Evolutionary conservation across 2,113 vertebrate species (phyloP), one percentile per base, ranked within the genome.

Genomic region (Colistium nudipinnis): DNA sequence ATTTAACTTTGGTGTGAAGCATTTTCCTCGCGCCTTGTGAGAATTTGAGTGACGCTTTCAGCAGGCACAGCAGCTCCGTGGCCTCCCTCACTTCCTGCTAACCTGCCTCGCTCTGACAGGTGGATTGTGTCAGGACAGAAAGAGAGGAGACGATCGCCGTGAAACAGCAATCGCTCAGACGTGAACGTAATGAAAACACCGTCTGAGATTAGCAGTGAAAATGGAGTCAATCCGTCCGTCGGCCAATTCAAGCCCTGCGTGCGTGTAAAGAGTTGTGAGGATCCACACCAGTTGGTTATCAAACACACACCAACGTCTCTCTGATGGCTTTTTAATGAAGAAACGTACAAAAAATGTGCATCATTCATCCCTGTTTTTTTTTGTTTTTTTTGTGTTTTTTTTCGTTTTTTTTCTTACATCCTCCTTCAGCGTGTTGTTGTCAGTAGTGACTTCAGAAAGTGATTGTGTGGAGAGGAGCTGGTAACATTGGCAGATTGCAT

Each of bases 271-370:
- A 27, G 30, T 52, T 36, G 28, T 55, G 56, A 51, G 49, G 45
- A 70, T 38, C 45, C 3, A 49, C 62, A 73, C 76, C 77, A 72
- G 81, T 68, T 82, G 76, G 77, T 79, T 71, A 14, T 72, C 68
- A 66, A 57, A 66, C 44, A 28, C 51, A 53, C 43, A 12, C 51
- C 44, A 13, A 17, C 17, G 2, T 66, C 47, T 74, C 68, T 49
- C 72, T 61, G 80, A 82, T 71, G 74, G 44, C 51, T 49, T 75
- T 85, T 74, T 80, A 80, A 82, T 80, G 73, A 78, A 59, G 77
- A 68, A 75, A 85, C 62, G 70, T 70, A 22, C 51, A n/a, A 43
- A 66, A 24, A 79, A 74, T 76, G 39, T 65, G 78, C 57, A 65
- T 73, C 52, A 43, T 77, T 80, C 60, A 66, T 62, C 22, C 28